These are phyloP conservation scores for Calliphora vomitoria DNA, from an alignment of 2,888 invertebrate genomes.

Conservation along the genomic window DNA sequence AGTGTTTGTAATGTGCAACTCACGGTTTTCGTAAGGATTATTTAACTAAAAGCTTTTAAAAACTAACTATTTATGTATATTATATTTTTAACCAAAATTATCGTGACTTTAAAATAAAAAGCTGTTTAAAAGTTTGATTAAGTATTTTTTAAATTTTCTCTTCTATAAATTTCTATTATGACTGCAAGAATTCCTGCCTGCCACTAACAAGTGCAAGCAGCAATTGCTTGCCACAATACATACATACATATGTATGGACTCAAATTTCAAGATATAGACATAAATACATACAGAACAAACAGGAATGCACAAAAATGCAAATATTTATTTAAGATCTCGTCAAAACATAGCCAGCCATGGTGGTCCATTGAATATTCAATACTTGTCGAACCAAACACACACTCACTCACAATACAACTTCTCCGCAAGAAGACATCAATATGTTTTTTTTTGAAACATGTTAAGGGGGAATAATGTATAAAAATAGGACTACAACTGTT, in stretches of 20 bases:
- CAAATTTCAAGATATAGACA: constrained; percentile 9
- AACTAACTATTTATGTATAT: too few relatives aligned
- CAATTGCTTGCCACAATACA: neutral
- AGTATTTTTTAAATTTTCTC: neutral
- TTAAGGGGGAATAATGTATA: constrained; percentile 17
- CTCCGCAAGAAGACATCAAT: constrained; percentile 5
- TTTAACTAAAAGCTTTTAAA: neutral
- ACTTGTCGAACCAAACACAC: constrained; percentile 43
- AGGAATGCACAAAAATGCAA: constrained; percentile 57
- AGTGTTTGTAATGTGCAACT: neutral
- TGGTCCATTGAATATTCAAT: constrained; percentile 68
- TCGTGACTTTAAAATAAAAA: neutral
- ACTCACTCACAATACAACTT: neutral
- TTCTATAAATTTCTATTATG: neutral
- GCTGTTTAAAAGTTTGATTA: neutral
- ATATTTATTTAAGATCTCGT: constrained; percentile 54
- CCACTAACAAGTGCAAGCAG: neutral
- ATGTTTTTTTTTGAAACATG: constrained; percentile 14
- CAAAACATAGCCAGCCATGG: constrained; percentile 56
- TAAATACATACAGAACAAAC: neutral
- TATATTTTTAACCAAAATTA: neutral
- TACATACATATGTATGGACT: neutral
- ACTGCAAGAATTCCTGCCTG: neutral
- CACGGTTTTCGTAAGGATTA: neutral
- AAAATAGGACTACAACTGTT: constrained; percentile 69